A percentile compares a stretch with the other conserved stretches of the same genome.
These are phyloP conservation scores for Eulemur mongoz DNA, from an alignment of 2,797 vertebrate genomes.

Conservation along the genomic window DNA sequence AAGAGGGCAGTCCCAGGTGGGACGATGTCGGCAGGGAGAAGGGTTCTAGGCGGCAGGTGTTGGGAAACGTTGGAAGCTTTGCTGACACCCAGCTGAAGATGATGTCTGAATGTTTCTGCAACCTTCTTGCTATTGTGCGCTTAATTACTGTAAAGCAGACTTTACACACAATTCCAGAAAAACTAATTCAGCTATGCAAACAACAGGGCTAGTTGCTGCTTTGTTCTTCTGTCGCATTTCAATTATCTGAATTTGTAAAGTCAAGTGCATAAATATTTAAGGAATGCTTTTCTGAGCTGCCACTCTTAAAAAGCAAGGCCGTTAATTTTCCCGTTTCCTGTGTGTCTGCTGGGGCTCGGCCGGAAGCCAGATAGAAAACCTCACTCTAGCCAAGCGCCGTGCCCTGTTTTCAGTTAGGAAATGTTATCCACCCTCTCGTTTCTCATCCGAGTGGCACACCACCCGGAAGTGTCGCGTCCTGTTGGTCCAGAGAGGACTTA, in stretches of 20 bases:
- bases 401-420: background rate
- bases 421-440: background rate
- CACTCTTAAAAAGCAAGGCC: background rate
- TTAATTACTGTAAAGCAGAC: background rate
- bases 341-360: background rate
- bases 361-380: background rate
- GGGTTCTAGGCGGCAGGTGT: background rate
- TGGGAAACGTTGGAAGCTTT: background rate
- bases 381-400: background rate
- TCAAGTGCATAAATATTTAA: conserved; percentile 34
- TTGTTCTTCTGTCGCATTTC: background rate
- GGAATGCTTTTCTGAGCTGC: background rate
- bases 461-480: too few relatives aligned
- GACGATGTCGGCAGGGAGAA: too few relatives aligned
- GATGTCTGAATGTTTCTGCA: background rate
- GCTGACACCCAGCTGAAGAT: background rate
- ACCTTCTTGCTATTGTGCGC: background rate
- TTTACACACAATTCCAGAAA: background rate
- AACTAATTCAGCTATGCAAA: background rate
- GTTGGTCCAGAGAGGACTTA: background rate
- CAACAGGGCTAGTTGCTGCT: background rate
- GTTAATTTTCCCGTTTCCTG: background rate
- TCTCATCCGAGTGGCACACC: too few relatives aligned
- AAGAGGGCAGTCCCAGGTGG: background rate
- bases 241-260: background rate